phyloP scores from a whole-genome alignment of 2,888 invertebrate species.

The Altica lythri region DNA sequence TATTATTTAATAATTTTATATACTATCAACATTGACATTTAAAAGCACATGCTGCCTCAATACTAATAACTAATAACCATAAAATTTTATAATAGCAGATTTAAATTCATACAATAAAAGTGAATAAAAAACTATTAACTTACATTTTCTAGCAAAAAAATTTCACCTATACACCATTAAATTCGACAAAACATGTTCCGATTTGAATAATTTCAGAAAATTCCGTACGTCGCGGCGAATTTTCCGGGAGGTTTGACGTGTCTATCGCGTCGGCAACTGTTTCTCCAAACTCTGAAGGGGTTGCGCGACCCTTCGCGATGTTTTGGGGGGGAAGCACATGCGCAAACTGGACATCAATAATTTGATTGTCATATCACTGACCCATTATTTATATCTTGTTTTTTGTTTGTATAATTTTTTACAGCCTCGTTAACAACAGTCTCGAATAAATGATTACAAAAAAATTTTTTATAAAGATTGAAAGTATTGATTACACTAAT shows the following conservation, averaged over 20 bases:
- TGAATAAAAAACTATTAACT: too few relatives aligned
- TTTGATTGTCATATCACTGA: constrained; percentile 42
- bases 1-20: too few relatives aligned
- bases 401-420: constrained; percentile 5
- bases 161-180: too few relatives aligned
- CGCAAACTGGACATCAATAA: constrained; percentile 40
- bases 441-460: constrained; percentile 3
- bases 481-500: too few relatives aligned
- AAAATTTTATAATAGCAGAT: too few relatives aligned
- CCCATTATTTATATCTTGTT: constrained; percentile 29
- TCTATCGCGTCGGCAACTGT: constrained; percentile 25
- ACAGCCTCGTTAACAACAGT: background rate
- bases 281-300: constrained; percentile 8
- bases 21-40: too few relatives aligned
- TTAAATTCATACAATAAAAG: too few relatives aligned
- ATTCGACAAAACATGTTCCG: constrained; percentile 5
- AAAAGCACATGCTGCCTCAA: constrained; percentile 4
- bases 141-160: too few relatives aligned
- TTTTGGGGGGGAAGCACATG: constrained; percentile 25
- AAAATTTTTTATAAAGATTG: too few relatives aligned
- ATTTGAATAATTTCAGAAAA: background rate
- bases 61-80: too few relatives aligned
- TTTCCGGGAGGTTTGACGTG: constrained; percentile 10
- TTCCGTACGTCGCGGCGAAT: background rate
- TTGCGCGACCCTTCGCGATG: constrained; percentile 18